Evolutionary conservation across 2,888 invertebrate species (phyloP), one percentile per base, ranked within the genome.

Genomic region (Pomacea canaliculata): DNA sequence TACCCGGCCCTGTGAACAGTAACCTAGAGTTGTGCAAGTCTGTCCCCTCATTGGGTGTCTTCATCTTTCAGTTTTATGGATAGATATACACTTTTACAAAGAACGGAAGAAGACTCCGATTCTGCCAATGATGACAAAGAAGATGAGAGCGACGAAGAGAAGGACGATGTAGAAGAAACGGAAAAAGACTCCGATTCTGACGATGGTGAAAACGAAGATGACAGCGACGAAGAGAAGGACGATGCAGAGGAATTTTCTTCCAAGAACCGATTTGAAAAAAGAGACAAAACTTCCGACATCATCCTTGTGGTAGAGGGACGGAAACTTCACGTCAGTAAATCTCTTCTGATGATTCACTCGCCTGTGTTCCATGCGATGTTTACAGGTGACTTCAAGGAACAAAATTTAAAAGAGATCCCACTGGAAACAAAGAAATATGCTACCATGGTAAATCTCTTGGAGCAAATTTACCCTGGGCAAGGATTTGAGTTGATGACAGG

Each of bases 1-100:
- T 37, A 37, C 0, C 37, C 5, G 37, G 37, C 37, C 37, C 37
- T 37, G 37, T 37, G 5, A 37, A 37, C 0, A 37, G 37, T 37
- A 37, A 37, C 1, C 3, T 37, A 37, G 37, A 0, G 37, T 37
- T 1, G 37, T 37, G 37, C 37, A 0, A 37, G 4, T 0, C 37
- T 37, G 4, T 37, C 37, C 5, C 37, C 1, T 0, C 37, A 37
- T 1, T 37, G 0, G 37, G 4, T 37, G 37, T 37, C 5, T 37
- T 37, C 1, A 3, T 5, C 5, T 37, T 37, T 37, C 37, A 37
- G 37, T 1, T 37, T 37, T 37, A 37, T 37, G 37, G 37, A 37
- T 37, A 1, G 0, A 0, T 0, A 0, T 0, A 1, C 0, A 0
- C 5, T 1, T 37, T 1, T 1, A 0, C 37, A 37, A 37, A 5